Conservation (phyloP, 2,797 vertebrate genomes). For the Pteronotus mesoamericanus region DNA sequence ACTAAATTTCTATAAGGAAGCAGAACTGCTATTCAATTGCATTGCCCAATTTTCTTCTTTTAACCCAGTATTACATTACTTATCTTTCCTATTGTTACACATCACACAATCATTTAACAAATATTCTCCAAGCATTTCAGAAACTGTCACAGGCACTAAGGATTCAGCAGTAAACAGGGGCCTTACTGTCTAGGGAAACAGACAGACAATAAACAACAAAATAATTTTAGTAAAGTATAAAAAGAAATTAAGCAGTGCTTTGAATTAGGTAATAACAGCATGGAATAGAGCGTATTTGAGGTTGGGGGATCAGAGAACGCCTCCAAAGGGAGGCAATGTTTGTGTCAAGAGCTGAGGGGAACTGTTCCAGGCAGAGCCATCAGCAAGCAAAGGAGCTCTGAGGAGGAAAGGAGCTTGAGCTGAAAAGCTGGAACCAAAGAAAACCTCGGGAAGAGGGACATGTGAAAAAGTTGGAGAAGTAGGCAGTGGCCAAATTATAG, state of each 20-base stretch:
- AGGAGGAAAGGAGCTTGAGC: neutral
- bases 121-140: conserved; percentile 6
- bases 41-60: conserved; percentile 28
- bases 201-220: neutral
- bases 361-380: neutral
- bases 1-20: neutral
- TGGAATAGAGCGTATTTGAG: neutral
- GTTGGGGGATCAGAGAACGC: neutral
- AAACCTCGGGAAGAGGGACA: neutral
- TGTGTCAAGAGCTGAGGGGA: neutral
- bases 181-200: neutral
- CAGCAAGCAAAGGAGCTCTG: neutral
- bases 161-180: neutral
- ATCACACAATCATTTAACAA: conserved; percentile 9
- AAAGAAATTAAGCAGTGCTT: neutral
- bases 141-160: neutral
- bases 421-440: neutral
- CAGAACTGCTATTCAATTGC: neutral
- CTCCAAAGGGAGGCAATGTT: neutral
- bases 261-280: neutral
- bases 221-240: neutral
- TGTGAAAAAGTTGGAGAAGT: neutral
- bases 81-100: neutral
- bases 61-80: neutral
- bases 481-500: neutral